Evolutionary conservation across 2,797 vertebrate species (phyloP), one percentile per base, ranked within the genome.

Genomic region (Carapus acus): DNA sequence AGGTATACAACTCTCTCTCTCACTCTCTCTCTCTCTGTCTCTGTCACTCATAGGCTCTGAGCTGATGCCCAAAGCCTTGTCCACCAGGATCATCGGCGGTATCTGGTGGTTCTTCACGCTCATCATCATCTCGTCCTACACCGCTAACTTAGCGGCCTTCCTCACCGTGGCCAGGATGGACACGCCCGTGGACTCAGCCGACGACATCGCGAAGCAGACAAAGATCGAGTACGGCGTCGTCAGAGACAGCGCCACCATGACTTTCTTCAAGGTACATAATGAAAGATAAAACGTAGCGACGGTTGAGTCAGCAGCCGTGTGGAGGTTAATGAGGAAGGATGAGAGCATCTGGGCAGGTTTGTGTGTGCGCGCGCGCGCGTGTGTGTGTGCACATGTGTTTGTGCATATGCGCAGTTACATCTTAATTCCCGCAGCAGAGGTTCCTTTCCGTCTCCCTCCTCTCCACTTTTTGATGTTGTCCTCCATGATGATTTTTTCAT

Each of bases 101-200:
- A 99, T 98, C 84, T 98, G 96, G 96, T 98, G 96, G 96, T 98
- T 98, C 86, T 98, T 98, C 88, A 98, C 96, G 0, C 92, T 98
- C 20, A 97, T 98, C 80, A 96, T 98, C 81, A 96, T 98, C 79
- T 98, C 96, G 7, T 98, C 96, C 65, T 98, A 98, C 74, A 98
- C 96, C 4, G 95, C 96, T 45, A 98, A 98, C 82, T 80, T 98
- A 24, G 95, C 96, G 0, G 96, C 96, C 63, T 98, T 98, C 63
- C 91, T 98, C 61, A 98, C 92, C 0, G 94, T 98, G 60, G 96
- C 97, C 81, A 90, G 96, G 52, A 98, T 98, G 96, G 96, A 98
- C 19, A 94, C 95, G 0, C 91, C 94, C 9, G 91, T 98, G 14
- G 94, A 96, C 82, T 98, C 96, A 0, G 96, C 96, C 0, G 96